A percentile compares a stretch with the other conserved stretches of the same genome.
Evolutionary conservation across 2,797 vertebrate genomes (phyloP).

Genomic region (Megalops cyprinoides): DNA sequence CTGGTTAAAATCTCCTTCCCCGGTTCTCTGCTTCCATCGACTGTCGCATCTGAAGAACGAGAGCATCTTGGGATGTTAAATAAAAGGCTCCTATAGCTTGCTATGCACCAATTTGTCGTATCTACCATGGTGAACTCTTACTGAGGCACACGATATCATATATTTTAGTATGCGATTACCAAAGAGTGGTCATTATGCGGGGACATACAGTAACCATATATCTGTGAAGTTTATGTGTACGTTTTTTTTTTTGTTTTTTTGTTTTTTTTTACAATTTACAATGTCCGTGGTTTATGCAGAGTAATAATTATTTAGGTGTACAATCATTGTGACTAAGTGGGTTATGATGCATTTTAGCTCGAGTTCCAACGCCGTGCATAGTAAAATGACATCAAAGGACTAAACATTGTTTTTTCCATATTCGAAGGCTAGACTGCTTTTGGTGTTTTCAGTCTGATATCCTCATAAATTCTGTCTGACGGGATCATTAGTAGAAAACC

Average conservation of each 20-base stretch:
- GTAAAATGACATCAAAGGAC: background rate
- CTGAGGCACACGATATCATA: background rate
- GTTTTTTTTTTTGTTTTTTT: no score
- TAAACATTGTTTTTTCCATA: background rate
- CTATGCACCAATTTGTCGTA: constrained; percentile 18
- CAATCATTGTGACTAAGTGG: no score
- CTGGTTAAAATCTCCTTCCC: constrained; percentile 71
- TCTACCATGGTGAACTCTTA: constrained; percentile 1
- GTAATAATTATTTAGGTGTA: background rate
- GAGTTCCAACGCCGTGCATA: background rate
- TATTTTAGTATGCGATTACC: background rate
- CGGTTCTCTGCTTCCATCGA: constrained; percentile 30
- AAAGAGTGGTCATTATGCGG: background rate
- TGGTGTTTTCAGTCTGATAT: no score
- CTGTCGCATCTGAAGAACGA: background rate
- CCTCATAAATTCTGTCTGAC: no score
- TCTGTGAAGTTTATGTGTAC: background rate
- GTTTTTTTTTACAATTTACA: constrained; percentile 15
- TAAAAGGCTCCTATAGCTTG: background rate
- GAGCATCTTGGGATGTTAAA: background rate
- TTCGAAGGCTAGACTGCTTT: no score
- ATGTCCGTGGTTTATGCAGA: background rate
- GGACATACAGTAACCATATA: background rate
- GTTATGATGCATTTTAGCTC: background rate
- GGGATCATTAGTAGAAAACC: no score